These are phyloP conservation scores for Parapristionchus giblindavisi DNA, from an alignment of 2,888 invertebrate species.

Conservation along the genomic window DNA sequence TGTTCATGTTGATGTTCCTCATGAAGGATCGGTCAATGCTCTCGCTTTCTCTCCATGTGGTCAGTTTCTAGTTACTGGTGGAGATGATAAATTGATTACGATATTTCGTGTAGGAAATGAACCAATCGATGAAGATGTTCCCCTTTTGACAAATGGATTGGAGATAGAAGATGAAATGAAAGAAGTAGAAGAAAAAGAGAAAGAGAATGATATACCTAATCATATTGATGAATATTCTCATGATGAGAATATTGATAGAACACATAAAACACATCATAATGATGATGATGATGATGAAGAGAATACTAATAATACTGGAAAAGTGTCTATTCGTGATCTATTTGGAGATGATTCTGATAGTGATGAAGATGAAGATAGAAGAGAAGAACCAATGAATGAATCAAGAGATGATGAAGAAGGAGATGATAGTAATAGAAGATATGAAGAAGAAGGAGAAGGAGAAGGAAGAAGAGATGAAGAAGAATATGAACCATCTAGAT, in stretches of 20 bases:
- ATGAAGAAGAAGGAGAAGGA: background rate
- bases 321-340: constrained; percentile 1
- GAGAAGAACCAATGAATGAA: too few species aligned
- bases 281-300: too few species aligned
- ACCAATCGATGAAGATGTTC: constrained; percentile 24
- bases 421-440: too few species aligned
- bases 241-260: too few species aligned
- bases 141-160: constrained; percentile 28
- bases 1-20: background rate
- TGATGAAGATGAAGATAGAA: constrained; percentile 41
- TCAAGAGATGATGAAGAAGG: too few species aligned
- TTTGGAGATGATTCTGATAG: constrained; percentile 42
- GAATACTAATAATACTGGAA: too few species aligned
- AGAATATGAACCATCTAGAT: constrained; percentile 18
- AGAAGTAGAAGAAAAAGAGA: background rate
- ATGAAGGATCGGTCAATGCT: constrained; percentile 38
- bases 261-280: too few species aligned
- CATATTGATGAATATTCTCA: too few species aligned
- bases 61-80: constrained; percentile 48
- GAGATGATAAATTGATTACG: constrained; percentile 51
- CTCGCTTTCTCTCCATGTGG: constrained; percentile 50
- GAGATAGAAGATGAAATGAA: constrained; percentile 4
- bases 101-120: constrained; percentile 16
- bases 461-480: constrained; percentile 2
- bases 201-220: too few species aligned